Evolutionary conservation across 1,140 invertebrate species (phyloP), one percentile per base, ranked within the genome.

Genomic region (Manduca sexta): DNA sequence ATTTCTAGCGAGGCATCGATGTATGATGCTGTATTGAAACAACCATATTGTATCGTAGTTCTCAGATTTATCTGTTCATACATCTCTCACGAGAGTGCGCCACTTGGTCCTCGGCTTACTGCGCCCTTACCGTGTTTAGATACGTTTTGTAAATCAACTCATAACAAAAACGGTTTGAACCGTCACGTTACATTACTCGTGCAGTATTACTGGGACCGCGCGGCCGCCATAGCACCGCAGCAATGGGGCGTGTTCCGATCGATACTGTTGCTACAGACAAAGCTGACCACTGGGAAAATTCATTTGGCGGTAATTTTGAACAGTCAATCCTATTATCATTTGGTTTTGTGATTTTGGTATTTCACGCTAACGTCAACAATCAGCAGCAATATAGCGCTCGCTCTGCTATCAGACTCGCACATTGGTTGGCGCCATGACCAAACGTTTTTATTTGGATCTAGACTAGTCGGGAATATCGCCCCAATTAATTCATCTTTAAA

Each of bases 11-110:
- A 63, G 13, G 14, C 34, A 34, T 43, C 60, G 59, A 66, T 69
- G 68, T 55, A 74, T 11, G 2, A n/a, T 12, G 21, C 21, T 15
- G 15, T 37, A 33, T 29, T 38, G 34, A 35, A 48, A 8, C 8
- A 4, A n/a, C 49, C 52, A 21, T 15, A 12, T 29, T 21, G 43
- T 49, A 37, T 50, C 31, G 45, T 40, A 37, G 47, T 63, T 59
- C 52, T 58, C 53, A 77, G 60, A 75, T 69, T 75, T 77, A 79
- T 80, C 71, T 69, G 69, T 78, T 75, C 71, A 64, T 64, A 66
- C 55, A 75, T 79, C 75, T 81, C 68, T 82, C 81, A 78, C 78
- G 69, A 84, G 81, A 84, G 78, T 69, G 81, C 81, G 78, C 78
- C 67, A 82, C 78, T 84, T 71, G 77, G 60, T 61, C 72, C 68